Evolutionary conservation across 2,113 vertebrate genomes (phyloP), one percentile per base, ranked within the genome.

Genomic region (Anoplopoma fimbria): DNA sequence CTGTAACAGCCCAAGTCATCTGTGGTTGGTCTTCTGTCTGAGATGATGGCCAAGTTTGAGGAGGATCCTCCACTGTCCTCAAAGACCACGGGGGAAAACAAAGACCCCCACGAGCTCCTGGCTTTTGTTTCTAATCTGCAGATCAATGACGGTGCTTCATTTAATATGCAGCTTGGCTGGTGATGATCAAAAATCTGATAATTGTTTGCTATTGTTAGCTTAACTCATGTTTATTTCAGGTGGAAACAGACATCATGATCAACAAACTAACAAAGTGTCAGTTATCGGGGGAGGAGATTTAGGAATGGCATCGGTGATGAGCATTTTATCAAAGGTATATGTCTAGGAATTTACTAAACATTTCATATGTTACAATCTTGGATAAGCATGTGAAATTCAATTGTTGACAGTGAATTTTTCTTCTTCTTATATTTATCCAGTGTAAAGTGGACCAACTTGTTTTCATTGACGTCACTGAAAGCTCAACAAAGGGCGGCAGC

Each of bases 21-120:
- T 14, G 91, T 99, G 53, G 91, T 92, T 78, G 94, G 92, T 45
- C 95, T 99, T 83, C 93, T 98, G 92, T 92, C 87, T 70, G 97
- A 99, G 95, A 99, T 99, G 98, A 96, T 94, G 63, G 60, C 87
- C 68, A 98, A 97, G 87, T 99, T 99, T 95, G 96, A 98, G 89
- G 96, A 97, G 76, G 97, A 97, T 34, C 97, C 97, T 19, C 98
- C 98, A 1, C 85, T 99, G 25, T 96, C 95, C 45, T 93, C 97
- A 2, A 91, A 95, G 25, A 81, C 95, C 17, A 85, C 95, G 27
- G 91, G 76, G 60, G 95, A 96, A 27, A 94, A 86, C 55, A 94
- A 94, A 71, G 94, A 93, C 75, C 96, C 96, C 45, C 93, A 92
- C 0, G 95, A 98, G 83, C 96, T 99, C 72, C 95, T 98, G 33